A percentile compares a stretch with the other conserved stretches of the same genome.
phyloP scores from a whole-genome alignment of 1,140 invertebrate species.

The Saxidomus purpurata region DNA sequence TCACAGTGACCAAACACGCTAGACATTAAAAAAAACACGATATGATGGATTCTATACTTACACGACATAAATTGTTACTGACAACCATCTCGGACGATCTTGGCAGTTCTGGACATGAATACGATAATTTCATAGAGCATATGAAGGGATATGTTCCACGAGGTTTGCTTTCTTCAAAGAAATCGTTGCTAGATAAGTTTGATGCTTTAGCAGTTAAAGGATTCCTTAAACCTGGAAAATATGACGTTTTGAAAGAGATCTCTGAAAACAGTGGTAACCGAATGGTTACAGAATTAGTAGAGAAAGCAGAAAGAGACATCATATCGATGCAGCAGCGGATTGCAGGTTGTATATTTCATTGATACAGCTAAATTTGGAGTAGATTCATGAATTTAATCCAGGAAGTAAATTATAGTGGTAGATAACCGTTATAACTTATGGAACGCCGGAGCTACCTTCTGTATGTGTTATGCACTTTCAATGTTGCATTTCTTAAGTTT shows the following conservation, averaged over 20 bases:
- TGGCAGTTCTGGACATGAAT: neutral
- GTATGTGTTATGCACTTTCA: no score
- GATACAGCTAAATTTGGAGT: no score
- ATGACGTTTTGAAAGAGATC: slow-evolving; percentile 6
- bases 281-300: neutral
- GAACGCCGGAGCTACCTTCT: no score
- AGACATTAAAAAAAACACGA: no score
- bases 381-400: no score
- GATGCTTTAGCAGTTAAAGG: neutral
- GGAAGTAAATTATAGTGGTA: no score
- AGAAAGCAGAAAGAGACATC: neutral
- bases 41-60: neutral
- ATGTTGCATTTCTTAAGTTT: no score
- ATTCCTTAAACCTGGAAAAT: neutral
- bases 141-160: slow-evolving; percentile 14
- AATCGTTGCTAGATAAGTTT: neutral
- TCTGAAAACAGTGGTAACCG: neutral
- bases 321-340: neutral
- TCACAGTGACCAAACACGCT: no score
- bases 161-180: neutral
- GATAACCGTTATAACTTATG: no score
- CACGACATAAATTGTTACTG: neutral
- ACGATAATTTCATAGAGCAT: neutral
- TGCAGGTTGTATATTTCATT: no score
- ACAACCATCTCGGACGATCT: neutral